Evolutionary conservation across 2,888 invertebrate species (phyloP), one percentile per base, ranked within the genome.

Genomic region (Caenorhabditis panamensis): DNA sequence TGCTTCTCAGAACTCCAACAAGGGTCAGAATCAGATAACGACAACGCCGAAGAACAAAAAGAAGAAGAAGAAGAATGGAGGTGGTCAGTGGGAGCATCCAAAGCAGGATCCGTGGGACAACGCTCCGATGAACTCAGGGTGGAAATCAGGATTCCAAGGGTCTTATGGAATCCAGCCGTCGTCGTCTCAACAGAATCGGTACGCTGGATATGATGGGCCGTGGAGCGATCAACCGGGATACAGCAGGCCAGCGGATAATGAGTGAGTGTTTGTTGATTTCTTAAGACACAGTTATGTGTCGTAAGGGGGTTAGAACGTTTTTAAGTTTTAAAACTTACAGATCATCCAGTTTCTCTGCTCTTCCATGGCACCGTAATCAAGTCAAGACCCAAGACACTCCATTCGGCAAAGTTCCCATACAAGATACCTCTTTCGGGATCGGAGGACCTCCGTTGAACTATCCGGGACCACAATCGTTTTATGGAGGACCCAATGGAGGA

Each of bases 341-440:
- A 44, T 9, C n/a, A n/a, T n/a, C n/a, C n/a, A n/a, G n/a, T 9
- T 63, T 63, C 49, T 37, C 49, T 20, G 18, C 37, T 3, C 51
- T 76, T 22, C 75, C 75, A 1, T 76, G 75, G 75, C 75, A 76
- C 44, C 67, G 67, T 9, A 4, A 4, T 4, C 31, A 9, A 1
- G 44, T n/a, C n/a, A n/a, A n/a, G n/a, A n/a, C 51, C 11, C 67
- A 76, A 44, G 67, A 67, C 18, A 76, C 75, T 11, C 75, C 75
- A 20, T 76, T 76, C 26, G 75, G 75, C 20, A 76, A 62, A 47
- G 51, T 73, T 1, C 73, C 73, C 6, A 66, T 73, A 0, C 73
- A 66, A 28, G 73, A 73, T n/a, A 31, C 4, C 31, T 37, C 16
- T 0, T 73, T 66, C 20, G 37, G 24, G n/a, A 44, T 56, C 44